Evolutionary conservation across 1,140 invertebrate species (phyloP).

Genomic region (Cyphomyrmex costatus): DNA sequence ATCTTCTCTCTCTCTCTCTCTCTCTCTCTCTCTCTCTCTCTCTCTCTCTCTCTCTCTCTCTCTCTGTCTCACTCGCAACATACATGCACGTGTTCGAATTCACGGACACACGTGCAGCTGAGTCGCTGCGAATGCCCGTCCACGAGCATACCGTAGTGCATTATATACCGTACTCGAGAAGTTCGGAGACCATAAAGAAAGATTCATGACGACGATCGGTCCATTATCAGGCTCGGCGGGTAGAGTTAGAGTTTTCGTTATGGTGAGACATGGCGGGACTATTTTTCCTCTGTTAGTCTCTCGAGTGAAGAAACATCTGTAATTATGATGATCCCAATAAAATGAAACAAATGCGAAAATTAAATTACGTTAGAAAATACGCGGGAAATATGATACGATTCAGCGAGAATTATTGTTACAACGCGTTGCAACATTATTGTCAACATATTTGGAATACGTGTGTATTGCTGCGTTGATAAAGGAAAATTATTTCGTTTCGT

Average conservation of each 20-base stretch:
- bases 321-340: not conserved
- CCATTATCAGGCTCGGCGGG: constrained; percentile 74
- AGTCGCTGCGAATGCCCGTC: constrained; percentile 45
- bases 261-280: constrained; percentile 17
- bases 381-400: not conserved
- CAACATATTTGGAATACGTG: not conserved
- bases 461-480: not conserved
- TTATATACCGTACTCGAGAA: constrained; percentile 71
- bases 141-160: constrained; percentile 26
- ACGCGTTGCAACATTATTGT: not conserved
- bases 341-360: not conserved
- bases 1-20: constrained; percentile 15
- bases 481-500: not conserved
- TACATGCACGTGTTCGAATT: not conserved
- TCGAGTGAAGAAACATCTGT: constrained; percentile 5
- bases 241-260: constrained; percentile 61
- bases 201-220: constrained; percentile 79
- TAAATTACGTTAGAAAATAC: constrained; percentile 20
- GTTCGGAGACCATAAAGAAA: constrained; percentile 78
- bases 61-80: constrained; percentile 1
- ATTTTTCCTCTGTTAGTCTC: constrained; percentile 51
- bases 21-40: constrained; percentile 14
- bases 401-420: constrained; percentile 16
- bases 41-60: not conserved
- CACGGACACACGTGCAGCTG: constrained; percentile 9